Base-by-base conservation (phyloP, 2,113 vertebrate genomes). In the Synodontis membranacea region DNA sequence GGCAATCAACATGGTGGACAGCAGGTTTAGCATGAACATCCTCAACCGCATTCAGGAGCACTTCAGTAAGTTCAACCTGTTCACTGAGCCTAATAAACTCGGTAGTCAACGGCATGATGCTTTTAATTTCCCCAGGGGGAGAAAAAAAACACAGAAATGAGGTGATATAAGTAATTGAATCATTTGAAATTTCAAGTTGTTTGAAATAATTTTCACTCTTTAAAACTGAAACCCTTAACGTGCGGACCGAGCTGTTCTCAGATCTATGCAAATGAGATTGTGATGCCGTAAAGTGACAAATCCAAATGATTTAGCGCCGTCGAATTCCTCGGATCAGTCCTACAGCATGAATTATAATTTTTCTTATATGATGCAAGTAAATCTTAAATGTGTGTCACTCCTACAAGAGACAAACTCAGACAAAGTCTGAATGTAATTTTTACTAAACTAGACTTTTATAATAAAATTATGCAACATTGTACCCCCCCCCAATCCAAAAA, bases 1-100 rank as follows among this genome's bases (percentile, higher is more conserved):
- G 92, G 98, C 97, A 0, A 95, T 99, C 84, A 99, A 99, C 94
- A 98, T 99, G 98, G 97, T 99, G 75, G 97, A 99, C 95, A 97
- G 98, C 96, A 97, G 96, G 90, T 96, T 96, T 94, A 98, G 97
- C 94, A 98, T 99, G 97, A 97, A 96, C 91, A 97, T 99, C 81
- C 97, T 98, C 79, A 96, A 95, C 91, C 95, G 96, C 81, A 99
- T 99, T 94, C 97, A 99, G 93, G 97, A 99, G 52, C 97, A 99
- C 88, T 97, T 97, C 93, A 97, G 96, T 97, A 94, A 4, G 96
- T 90, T 88, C 66, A 93, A 88, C 17, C 7, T 56, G n/a, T 64
- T 60, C 2, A 28, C 68, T 72, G 72, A 46, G 42, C 12, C 5
- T 48, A n/a, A n/a, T 48, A 75, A 48, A n/a, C 25, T 4, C 42